Percentiles rank a stretch among this genome's conserved stretches.
Conservation (phyloP, 1,140 invertebrate species). For the Drusus annulatus region DNA sequence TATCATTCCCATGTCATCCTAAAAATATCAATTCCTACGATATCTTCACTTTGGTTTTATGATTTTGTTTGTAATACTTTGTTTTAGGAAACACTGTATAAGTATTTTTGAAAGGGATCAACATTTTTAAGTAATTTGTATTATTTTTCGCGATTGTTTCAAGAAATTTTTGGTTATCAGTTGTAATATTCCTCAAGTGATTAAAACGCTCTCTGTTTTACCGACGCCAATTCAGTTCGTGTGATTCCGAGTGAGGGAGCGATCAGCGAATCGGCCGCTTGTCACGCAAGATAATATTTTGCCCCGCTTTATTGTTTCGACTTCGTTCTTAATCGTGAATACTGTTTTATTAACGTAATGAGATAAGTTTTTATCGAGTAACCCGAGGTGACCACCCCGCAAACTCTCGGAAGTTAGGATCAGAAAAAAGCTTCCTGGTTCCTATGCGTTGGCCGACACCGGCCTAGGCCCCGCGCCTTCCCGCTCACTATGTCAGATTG, state of each 20-base stretch:
- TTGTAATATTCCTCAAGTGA: conserved; percentile 6
- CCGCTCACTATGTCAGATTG: conserved; percentile 47
- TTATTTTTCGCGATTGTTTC: too few species aligned
- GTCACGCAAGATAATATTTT: conserved; percentile 46
- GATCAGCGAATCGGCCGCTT: conserved; percentile 36
- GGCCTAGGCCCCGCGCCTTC: conserved; percentile 33
- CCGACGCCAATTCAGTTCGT: conserved; percentile 43
- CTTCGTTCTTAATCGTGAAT: neutral
- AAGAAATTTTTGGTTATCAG: neutral
- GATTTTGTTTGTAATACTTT: too few species aligned
- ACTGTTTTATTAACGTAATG: neutral
- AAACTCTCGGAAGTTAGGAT: neutral
- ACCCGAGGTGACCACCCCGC: neutral
- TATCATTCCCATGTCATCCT: too few species aligned
- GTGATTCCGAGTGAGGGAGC: conserved; percentile 32
- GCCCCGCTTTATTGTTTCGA: conserved; percentile 30
- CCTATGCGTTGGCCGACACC: conserved; percentile 26
- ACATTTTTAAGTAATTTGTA: too few species aligned
- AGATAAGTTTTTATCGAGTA: neutral
- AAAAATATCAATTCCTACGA: too few species aligned
- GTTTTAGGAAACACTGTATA: too few species aligned
- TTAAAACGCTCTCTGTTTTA: conserved; percentile 28
- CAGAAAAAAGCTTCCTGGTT: neutral
- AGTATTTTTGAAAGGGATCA: too few species aligned
- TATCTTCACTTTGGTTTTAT: too few species aligned